Percentiles rank a stretch among this genome's conserved stretches.
Evolutionary conservation across 2,888 invertebrate genomes (phyloP).

Genomic region (Sarcophaga caerulescens): DNA sequence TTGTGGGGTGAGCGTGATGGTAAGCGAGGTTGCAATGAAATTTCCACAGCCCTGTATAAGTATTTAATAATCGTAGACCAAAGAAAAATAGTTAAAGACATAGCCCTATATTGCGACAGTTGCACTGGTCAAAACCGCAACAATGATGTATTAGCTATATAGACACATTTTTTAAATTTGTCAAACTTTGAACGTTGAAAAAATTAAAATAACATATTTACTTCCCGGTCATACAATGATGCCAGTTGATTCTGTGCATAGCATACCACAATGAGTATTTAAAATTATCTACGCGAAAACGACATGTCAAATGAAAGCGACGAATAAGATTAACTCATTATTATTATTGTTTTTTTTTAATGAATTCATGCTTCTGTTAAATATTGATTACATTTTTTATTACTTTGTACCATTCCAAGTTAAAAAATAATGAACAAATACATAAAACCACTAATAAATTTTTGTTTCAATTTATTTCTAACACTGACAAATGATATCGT

Average conservation of each 20-base stretch:
- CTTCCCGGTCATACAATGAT: conserved; percentile 51
- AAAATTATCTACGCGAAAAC: too few relatives aligned
- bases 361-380: too few relatives aligned
- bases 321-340: too few relatives aligned
- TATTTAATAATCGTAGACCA: conserved; percentile 42
- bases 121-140: neutral
- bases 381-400: too few relatives aligned
- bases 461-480: too few relatives aligned
- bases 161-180: conserved; percentile 36
- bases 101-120: conserved; percentile 36
- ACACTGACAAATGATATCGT: too few relatives aligned
- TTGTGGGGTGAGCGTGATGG: conserved; percentile 45
- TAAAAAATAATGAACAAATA: too few relatives aligned
- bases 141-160: neutral
- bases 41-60: conserved; percentile 32
- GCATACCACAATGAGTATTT: conserved; percentile 1
- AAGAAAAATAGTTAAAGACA: conserved; percentile 35
- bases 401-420: too few relatives aligned
- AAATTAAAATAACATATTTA: conserved; percentile 53
- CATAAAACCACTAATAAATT: too few relatives aligned
- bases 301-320: too few relatives aligned
- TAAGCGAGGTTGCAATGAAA: conserved; percentile 42
- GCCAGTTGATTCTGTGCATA: conserved; percentile 54
- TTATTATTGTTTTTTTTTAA: too few relatives aligned
- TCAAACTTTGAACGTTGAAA: conserved; percentile 31